These are phyloP conservation scores for Drosophila dives DNA, from an alignment of 2,888 invertebrate species.

Conservation along the genomic window DNA sequence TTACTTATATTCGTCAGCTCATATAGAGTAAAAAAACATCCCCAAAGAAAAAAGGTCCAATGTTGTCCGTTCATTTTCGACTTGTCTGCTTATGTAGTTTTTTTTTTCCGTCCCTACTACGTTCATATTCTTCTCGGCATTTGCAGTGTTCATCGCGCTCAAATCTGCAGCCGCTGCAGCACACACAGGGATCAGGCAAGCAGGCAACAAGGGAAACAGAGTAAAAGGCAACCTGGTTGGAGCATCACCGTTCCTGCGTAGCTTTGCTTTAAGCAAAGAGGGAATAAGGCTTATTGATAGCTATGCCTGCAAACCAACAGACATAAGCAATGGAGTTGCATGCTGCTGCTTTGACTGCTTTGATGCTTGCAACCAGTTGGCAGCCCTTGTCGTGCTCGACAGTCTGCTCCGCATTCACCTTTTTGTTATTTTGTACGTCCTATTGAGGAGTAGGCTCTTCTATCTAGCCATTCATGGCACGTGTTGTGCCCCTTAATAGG, in stretches of 20 bases:
- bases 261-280: constrained; percentile 9
- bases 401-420: constrained; percentile 34
- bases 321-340: constrained; percentile 20
- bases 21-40: constrained; percentile 37
- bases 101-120: constrained; percentile 43
- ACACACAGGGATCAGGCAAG: constrained; percentile 9
- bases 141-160: constrained; percentile 58
- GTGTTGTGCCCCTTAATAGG: constrained; percentile 28
- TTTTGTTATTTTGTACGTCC: constrained; percentile 27
- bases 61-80: constrained; percentile 20
- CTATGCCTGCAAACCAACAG: constrained; percentile 8
- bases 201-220: constrained; percentile 14
- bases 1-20: background rate
- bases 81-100: constrained; percentile 42
- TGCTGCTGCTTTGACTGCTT: constrained; percentile 11
- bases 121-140: constrained; percentile 38
- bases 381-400: constrained; percentile 22
- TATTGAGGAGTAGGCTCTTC: constrained; percentile 3
- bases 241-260: constrained; percentile 20
- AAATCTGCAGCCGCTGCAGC: constrained; percentile 71
- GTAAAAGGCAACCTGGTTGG: constrained; percentile 10
- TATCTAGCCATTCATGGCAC: constrained; percentile 37
- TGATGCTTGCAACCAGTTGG: constrained; percentile 41
- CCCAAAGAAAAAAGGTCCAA: background rate
- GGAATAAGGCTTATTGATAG: constrained; percentile 21